These are phyloP conservation scores for Hystrix brachyura DNA, from an alignment of 2,113 vertebrate genomes.

Conservation along the genomic window DNA sequence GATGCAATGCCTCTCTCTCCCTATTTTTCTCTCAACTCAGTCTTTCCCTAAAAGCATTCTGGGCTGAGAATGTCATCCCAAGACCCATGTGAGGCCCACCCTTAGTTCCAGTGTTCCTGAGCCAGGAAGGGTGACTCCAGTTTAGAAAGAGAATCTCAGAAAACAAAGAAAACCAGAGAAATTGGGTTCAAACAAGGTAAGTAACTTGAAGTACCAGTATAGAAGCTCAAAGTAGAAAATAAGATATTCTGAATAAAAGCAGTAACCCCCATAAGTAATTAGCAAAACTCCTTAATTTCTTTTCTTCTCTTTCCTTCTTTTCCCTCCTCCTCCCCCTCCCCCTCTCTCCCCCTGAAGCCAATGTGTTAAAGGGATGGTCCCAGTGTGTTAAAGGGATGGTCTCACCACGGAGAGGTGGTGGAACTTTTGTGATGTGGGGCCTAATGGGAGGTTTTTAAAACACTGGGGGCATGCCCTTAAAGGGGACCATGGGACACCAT, in stretches of 20 bases:
- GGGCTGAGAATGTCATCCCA: background rate
- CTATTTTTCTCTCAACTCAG: background rate
- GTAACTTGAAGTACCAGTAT: background rate
- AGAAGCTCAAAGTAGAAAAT: background rate
- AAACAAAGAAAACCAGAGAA: background rate
- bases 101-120: background rate
- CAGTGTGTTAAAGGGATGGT: too few relatives aligned
- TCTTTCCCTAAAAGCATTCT: background rate
- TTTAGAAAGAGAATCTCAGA: background rate
- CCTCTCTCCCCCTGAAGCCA: background rate
- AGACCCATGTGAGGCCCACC: background rate
- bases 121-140: background rate
- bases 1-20: background rate
- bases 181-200: background rate
- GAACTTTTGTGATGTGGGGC: background rate
- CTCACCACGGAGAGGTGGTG: background rate
- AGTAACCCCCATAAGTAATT: background rate
- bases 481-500: background rate
- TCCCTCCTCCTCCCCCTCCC: too few relatives aligned
- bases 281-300: background rate
- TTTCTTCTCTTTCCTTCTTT: too few relatives aligned
- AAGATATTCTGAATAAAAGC: background rate
- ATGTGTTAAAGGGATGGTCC: background rate
- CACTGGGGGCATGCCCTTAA: background rate
- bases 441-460: background rate